Conservation (phyloP, 2,888 invertebrate genomes). For the Cephus pygmeus region DNA sequence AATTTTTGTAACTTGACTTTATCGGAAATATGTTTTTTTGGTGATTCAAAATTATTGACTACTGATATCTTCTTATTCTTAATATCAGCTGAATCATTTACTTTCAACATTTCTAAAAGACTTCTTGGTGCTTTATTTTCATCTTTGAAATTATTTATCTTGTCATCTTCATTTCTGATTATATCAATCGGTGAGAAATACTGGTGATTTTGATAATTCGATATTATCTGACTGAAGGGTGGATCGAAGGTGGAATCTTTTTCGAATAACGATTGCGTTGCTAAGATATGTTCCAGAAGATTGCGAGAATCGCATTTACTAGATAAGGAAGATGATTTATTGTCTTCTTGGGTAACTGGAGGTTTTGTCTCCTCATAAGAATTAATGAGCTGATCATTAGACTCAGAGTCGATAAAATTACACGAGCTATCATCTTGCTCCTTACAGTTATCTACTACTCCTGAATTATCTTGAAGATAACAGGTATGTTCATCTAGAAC, state of each 20-base stretch:
- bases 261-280: background rate
- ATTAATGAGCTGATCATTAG: background rate
- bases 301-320: conserved; percentile 2
- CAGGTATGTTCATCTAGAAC: background rate
- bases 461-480: background rate
- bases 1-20: background rate
- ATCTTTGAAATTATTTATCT: background rate
- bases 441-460: background rate
- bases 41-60: background rate
- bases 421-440: background rate
- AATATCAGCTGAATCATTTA: background rate
- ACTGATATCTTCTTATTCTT: background rate
- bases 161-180: background rate
- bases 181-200: background rate
- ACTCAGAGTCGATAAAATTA: background rate
- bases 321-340: background rate
- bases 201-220: background rate
- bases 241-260: background rate
- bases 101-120: background rate
- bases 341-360: background rate
- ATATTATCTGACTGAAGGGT: background rate
- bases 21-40: background rate
- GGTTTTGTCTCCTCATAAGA: background rate
- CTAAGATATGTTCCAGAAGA: background rate
- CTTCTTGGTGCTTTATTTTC: background rate